Percentiles rank a stretch among this genome's conserved stretches.
phyloP scores from a whole-genome alignment of 2,888 invertebrate genomes.

The Caenorhabditis uteleia region DNA sequence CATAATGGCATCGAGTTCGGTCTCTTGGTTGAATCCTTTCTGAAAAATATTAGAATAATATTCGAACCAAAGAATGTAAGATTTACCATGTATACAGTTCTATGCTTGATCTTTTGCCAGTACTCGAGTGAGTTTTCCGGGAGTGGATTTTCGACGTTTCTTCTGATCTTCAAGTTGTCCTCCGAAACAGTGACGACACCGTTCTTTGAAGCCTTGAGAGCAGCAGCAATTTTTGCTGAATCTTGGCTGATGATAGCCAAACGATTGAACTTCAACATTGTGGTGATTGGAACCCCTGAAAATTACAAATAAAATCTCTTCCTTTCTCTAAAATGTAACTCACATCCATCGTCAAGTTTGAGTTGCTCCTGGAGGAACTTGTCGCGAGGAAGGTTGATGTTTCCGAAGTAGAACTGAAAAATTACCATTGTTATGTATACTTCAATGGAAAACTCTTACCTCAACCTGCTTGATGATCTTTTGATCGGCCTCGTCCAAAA shows the following conservation, averaged over 20 bases:
- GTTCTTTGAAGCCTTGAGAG: conserved; percentile 76
- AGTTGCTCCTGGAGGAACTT: conserved; percentile 89
- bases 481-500: conserved; percentile 15
- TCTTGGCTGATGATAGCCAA: conserved; percentile 78
- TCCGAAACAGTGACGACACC: conserved; percentile 72
- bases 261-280: conserved; percentile 87
- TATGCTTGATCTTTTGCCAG: conserved; percentile 79
- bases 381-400: conserved; percentile 88
- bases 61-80: background rate
- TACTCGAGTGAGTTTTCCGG: conserved; percentile 86
- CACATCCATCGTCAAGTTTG: conserved; percentile 81
- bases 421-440: no score
- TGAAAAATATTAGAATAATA: conserved; percentile 70
- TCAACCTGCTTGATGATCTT: conserved; percentile 34
- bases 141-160: conserved; percentile 79
- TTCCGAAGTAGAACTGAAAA: conserved; percentile 83
- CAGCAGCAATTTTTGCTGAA: conserved; percentile 77
- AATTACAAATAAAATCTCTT: background rate
- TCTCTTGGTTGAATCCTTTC: conserved; percentile 75
- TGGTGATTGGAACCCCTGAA: conserved; percentile 81
- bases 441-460: no score
- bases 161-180: conserved; percentile 79
- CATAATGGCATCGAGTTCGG: conserved; percentile 78
- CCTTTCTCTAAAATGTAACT: conserved; percentile 48
- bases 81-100: conserved; percentile 80